Conservation (phyloP, 2,113 vertebrate genomes). For the Pterocles gutturalis region DNA sequence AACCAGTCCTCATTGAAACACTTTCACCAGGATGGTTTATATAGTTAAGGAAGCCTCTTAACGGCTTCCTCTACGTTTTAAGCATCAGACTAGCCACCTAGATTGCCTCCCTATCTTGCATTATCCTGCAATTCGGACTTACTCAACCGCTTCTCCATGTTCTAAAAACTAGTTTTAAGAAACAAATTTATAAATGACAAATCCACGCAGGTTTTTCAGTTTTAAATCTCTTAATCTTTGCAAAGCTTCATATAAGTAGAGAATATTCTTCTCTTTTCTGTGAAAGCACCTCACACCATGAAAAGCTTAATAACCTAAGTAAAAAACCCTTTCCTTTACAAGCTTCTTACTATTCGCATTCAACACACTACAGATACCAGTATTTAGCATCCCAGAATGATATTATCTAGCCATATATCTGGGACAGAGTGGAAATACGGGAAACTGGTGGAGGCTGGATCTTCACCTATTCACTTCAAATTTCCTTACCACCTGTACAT, state of each 20-base stretch:
- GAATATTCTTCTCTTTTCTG: neutral
- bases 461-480: too few relatives aligned
- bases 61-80: neutral
- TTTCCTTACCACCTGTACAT: too few relatives aligned
- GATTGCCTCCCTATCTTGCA: neutral
- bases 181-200: neutral
- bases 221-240: neutral
- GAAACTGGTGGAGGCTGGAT: too few relatives aligned
- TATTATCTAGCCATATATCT: too few relatives aligned
- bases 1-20: neutral
- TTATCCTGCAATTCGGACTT: neutral
- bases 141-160: neutral
- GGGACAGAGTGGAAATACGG: too few relatives aligned
- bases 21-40: neutral
- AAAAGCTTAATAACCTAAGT: neutral
- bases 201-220: neutral
- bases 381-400: too few relatives aligned
- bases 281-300: neutral
- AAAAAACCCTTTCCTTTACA: neutral
- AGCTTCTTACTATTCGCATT: neutral
- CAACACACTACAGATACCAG: neutral
- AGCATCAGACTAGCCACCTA: neutral
- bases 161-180: neutral
- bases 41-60: neutral
- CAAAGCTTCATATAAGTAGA: neutral